Evolutionary conservation across 2,113 vertebrate species (phyloP).

Genomic region (Periophthalmus modestus): DNA sequence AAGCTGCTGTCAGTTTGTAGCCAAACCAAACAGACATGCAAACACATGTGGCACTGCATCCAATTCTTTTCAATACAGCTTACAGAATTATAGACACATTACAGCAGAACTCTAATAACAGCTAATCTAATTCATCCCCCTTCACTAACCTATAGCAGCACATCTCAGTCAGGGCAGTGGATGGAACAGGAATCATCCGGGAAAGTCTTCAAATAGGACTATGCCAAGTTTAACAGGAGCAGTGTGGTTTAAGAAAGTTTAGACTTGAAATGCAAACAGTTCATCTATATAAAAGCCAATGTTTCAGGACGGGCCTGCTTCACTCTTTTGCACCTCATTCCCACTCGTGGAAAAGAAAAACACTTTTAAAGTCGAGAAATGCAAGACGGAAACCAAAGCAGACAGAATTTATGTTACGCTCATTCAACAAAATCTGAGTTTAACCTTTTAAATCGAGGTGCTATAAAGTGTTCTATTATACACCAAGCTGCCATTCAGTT

Average conservation of each 20-base stretch:
- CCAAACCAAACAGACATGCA: slow-evolving; percentile 89
- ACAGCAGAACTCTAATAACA: slow-evolving; percentile 13
- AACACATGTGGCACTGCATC: slow-evolving; percentile 75
- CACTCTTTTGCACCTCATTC: neutral
- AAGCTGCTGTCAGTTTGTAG: slow-evolving; percentile 81
- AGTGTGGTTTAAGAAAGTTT: slow-evolving; percentile 17
- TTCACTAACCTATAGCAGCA: slow-evolving; percentile 9
- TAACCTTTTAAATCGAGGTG: slow-evolving; percentile 18
- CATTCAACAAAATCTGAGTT: slow-evolving; percentile 11
- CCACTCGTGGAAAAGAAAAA: slow-evolving; percentile 1
- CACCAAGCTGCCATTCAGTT: slow-evolving; percentile 48
- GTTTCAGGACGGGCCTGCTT: slow-evolving; percentile 19
- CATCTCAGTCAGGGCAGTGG: slow-evolving; percentile 19
- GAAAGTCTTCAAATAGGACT: slow-evolving; percentile 18
- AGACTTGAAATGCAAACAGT: slow-evolving; percentile 14
- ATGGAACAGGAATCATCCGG: slow-evolving; percentile 14
- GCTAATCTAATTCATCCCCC: slow-evolving; percentile 23
- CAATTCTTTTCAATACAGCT: slow-evolving; percentile 72
- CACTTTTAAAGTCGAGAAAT: slow-evolving; percentile 1
- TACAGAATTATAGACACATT: slow-evolving; percentile 53
- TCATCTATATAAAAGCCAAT: slow-evolving; percentile 11
- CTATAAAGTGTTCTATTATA: slow-evolving; percentile 29
- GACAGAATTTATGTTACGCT: slow-evolving; percentile 14
- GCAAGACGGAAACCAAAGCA: slow-evolving; percentile 26
- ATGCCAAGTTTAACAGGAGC: slow-evolving; percentile 2